These are phyloP conservation scores for Pituophis catenifer DNA, from an alignment of 2,113 vertebrate genomes.

Conservation along the genomic window DNA sequence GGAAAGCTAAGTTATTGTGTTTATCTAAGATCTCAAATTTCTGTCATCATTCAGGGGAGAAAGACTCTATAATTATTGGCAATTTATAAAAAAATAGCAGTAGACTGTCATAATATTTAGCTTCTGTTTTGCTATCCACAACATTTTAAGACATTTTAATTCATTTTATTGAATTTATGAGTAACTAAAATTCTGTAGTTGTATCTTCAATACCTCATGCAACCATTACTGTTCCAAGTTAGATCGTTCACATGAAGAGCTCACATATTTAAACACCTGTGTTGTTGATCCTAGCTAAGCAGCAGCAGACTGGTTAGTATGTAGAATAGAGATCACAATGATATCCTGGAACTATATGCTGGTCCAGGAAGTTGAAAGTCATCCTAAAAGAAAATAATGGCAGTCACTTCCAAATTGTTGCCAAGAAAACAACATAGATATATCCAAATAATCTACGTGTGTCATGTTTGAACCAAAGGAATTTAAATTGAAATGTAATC, in stretches of 20 bases:
- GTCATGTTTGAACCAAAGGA: not conserved
- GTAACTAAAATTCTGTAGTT: not conserved
- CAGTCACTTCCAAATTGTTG: not conserved
- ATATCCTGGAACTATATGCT: not conserved
- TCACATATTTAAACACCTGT: not conserved
- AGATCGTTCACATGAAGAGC: not conserved
- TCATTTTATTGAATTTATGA: not conserved
- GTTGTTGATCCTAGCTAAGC: not conserved
- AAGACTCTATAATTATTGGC: not conserved
- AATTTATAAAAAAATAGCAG: not conserved
- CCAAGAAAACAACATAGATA: not conserved
- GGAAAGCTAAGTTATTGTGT: not conserved
- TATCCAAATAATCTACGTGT: not conserved
- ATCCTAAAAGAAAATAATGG: not conserved
- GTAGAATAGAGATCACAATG: not conserved
- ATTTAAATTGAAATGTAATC: not conserved
- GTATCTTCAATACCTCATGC: not conserved
- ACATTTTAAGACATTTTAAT: not conserved
- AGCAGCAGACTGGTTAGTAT: not conserved
- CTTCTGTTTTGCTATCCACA: not conserved
- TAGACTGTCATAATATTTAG: not conserved
- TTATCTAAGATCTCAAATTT: not conserved
- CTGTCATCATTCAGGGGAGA: not conserved
- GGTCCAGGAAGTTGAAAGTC: not conserved
- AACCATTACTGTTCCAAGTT: not conserved